Conservation (phyloP, 1,140 invertebrate genomes). For the Carcinoscorpius rotundicauda region DNA sequence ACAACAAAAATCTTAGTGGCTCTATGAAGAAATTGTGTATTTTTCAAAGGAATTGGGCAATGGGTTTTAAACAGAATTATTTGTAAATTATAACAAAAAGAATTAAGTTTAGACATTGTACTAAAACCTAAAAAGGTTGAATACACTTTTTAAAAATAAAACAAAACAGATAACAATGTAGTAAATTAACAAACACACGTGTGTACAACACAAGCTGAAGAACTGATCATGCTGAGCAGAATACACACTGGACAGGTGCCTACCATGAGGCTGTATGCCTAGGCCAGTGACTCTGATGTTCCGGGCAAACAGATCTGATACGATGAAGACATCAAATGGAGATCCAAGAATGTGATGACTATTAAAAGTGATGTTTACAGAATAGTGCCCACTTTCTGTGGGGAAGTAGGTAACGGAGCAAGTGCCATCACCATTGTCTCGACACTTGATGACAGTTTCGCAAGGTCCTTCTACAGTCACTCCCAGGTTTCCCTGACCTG, state of each 20-base stretch:
- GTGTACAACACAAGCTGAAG: too few species aligned
- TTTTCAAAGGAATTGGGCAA: too few species aligned
- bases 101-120: too few species aligned
- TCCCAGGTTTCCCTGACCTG: conserved; percentile 55
- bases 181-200: too few species aligned
- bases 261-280: conserved; percentile 63
- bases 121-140: too few species aligned
- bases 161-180: too few species aligned
- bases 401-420: conserved; percentile 69
- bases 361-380: conserved; percentile 68
- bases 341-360: conserved; percentile 61
- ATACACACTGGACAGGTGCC: neutral
- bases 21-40: too few species aligned
- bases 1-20: too few species aligned
- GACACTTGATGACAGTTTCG: conserved; percentile 63
- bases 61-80: too few species aligned
- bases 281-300: conserved; percentile 55
- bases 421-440: conserved; percentile 70
- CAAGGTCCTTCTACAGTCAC: conserved; percentile 71
- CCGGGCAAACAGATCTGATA: conserved; percentile 42
- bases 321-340: conserved; percentile 49
- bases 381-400: conserved; percentile 61
- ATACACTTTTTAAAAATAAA: too few species aligned
- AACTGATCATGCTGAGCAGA: too few species aligned
- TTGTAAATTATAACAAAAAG: too few species aligned